phyloP scores from a whole-genome alignment of 1,140 invertebrate genomes.

The Diachasmimorpha longicaudata region DNA sequence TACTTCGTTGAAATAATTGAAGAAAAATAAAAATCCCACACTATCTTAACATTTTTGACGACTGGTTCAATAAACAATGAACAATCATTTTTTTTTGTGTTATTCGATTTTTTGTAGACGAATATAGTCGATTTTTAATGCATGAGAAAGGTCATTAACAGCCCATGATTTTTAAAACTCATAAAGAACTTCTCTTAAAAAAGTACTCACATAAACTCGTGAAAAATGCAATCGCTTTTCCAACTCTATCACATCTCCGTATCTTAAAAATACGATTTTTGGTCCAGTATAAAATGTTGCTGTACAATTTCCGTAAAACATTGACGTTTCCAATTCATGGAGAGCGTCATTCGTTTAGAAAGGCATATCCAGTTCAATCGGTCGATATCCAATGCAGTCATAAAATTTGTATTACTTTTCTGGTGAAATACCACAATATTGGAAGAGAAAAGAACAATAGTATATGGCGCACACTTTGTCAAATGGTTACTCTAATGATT shows the following conservation, averaged over 20 bases:
- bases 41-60: too few species aligned
- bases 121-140: too few species aligned
- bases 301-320: constrained; percentile 18
- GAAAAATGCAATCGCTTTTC: constrained; percentile 18
- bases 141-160: too few species aligned
- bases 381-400: not conserved
- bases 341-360: not conserved
- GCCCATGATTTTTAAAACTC: too few species aligned
- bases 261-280: constrained; percentile 29
- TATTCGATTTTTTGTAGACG: too few species aligned
- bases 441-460: not conserved
- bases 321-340: not conserved
- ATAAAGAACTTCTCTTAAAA: too few species aligned
- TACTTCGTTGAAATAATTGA: too few species aligned
- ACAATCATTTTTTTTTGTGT: too few species aligned
- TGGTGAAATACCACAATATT: constrained; percentile 5
- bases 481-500: too few species aligned
- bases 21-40: too few species aligned
- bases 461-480: too few species aligned
- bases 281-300: constrained; percentile 30
- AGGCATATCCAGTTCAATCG: not conserved
- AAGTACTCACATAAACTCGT: constrained; percentile 22
- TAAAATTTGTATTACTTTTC: not conserved
- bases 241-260: not conserved
- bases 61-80: too few species aligned